Evolutionary conservation across 2,797 vertebrate genomes (phyloP).

Genomic region (Carduelis carduelis): DNA sequence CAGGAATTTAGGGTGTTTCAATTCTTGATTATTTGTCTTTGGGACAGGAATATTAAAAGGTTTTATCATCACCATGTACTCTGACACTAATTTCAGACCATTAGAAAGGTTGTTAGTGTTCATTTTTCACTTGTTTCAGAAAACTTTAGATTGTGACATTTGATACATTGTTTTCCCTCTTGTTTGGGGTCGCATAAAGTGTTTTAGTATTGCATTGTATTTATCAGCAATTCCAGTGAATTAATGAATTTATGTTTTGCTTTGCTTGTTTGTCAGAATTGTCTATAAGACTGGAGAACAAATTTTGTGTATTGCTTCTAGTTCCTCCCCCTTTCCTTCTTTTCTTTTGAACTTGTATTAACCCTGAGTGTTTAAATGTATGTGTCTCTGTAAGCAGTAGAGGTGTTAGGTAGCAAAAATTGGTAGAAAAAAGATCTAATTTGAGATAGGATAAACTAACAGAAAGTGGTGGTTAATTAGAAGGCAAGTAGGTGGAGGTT

Average conservation of each 20-base stretch:
- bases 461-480: not conserved
- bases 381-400: not conserved
- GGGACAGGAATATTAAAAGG: not conserved
- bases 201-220: not conserved
- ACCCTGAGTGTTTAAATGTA: not conserved
- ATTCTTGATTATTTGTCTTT: not conserved
- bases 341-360: not conserved
- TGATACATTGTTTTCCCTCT: not conserved
- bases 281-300: not conserved
- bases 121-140: not conserved
- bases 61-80: accelerated
- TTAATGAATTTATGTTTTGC: not conserved
- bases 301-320: not conserved
- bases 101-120: not conserved
- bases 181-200: not conserved
- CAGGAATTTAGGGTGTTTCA: not conserved
- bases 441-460: not conserved
- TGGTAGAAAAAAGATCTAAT: not conserved
- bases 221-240: not conserved
- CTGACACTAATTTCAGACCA: accelerated
- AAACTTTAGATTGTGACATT: not conserved
- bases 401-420: not conserved
- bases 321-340: not conserved
- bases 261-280: not conserved
- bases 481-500: not conserved